Evolutionary conservation across 2,797 vertebrate genomes (phyloP), one percentile per base, ranked within the genome.

Genomic region (Gymnoscopelus microlampas): DNA sequence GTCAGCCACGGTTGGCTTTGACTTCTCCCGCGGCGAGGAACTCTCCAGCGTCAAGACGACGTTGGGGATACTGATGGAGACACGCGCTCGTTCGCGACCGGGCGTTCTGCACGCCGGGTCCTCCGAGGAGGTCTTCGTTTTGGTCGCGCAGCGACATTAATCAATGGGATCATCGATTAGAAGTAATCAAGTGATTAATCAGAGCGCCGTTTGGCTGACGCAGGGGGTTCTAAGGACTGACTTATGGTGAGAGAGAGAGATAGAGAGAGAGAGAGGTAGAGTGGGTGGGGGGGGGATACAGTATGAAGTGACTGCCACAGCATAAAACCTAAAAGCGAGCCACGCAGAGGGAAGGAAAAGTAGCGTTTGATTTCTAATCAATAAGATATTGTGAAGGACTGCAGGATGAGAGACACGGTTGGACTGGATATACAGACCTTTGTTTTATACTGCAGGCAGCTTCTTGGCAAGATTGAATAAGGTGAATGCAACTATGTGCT

Each of bases 151-250:
- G 71, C 75, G 81, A 71, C 79, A 77, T 76, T 71, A 86, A 90
- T 88, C 85, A 82, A 83, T 84, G 81, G 63, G 56, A 79, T 68
- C 74, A 88, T 85, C 76, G 83, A 85, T 76, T 66, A 4, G 61
- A 76, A 79, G 70, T 84, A 85, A 87, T 88, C 75, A 76, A 87
- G 84, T 80, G 76, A 89, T 90, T 87, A 83, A 87, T 86, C 78
- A 86, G 76, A 2, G 4, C 0, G 59, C 65, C 69, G 65, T 78
- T 69, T 48, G 51, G 86, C 86, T 87, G 84, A 87, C 19, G 26
- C 68, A 51, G 77, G 65, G 19, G 73, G 71, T 66, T 80, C 19
- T 73, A 6, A 29, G 70, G 68, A 56, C 58, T 82, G 68, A 78
- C 65, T 76, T 78, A 74, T 71, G 23, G 61, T 63, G 48, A 55